Base-by-base conservation (phyloP, 2,888 invertebrate genomes). In the Pristionchus maxplancki region DNA sequence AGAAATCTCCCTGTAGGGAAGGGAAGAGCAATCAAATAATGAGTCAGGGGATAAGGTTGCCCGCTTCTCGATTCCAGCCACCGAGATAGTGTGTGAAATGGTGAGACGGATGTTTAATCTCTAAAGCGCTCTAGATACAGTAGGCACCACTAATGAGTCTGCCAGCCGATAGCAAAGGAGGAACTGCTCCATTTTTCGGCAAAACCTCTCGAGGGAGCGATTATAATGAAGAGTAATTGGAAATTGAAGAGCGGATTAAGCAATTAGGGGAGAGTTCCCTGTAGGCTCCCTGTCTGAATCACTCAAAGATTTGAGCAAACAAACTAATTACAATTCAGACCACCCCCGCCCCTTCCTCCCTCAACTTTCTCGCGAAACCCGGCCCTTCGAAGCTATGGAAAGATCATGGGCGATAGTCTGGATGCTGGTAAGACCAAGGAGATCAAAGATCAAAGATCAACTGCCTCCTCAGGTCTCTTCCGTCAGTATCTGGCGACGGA, bases 331-430 rank as follows among this genome's bases (percentile, higher is more conserved):
- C n/a, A n/a, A n/a, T 85, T 9, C 37, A 85, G 85, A 37, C 85
- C 85, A n/a, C 85, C 85, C 28, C 85, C 85, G 6, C n/a, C 62
- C 85, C 5, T 71, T 50, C 86, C 86, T 87, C 86, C 86, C 0
- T 13, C 34, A 6, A 11, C 34, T 0, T 87, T 87, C 71, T 71
- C 86, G 11, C 48, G 71, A 67, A 87, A 85, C 37, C 85, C 62
- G 15, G 40, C 85, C 17, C 44, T 85, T 3, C n/a, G 85, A 53
- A 64, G 28, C 40, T 85, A 85, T 64, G 85, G 85, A 24, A 85
- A 85, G 24, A 44, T 53, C 40, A 85, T 85, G 62, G 85, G 85
- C 24, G 85, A 85, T 17, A 85, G 85, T 85, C 20, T 85, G 64
- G 85, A 85, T 44, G 85, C 85, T 28, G 85, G 85, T 85, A 17